Evolutionary conservation across 1,140 invertebrate species (phyloP), one percentile per base, ranked within the genome.

Genomic region (Steinernema khuongi): DNA sequence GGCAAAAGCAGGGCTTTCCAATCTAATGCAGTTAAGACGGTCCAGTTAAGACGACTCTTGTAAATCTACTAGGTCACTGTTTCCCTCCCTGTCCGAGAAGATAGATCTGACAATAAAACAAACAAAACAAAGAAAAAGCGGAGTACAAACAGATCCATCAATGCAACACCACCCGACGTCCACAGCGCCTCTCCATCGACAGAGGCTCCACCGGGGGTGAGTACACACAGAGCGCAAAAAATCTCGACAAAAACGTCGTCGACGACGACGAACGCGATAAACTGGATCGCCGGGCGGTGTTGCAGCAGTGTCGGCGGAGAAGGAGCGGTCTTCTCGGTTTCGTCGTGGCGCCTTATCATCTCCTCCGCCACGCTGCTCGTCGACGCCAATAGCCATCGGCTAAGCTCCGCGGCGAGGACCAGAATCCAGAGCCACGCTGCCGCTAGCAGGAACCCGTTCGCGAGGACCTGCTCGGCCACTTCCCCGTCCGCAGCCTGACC

Each of bases 331-430:
- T 2, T 7, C 19, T 60, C 50, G 50, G 50, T 60, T 60, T 60
- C 50, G 14, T 60, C 50, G 50, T 22, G 50, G 50, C 50, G 50
- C 50, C 36, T 60, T 60, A 60, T 60, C 50, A 60, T 26, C 50
- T 11, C 50, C 50, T 22, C 2, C 50, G 11, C 50, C 50, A 11
- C 50, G 11, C 50, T 26, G 4, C 22, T 26, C 11, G 50, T 22
- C 7, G 19, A 60, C 36, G 7, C 7, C 36, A 60, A 60, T 60
- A 60, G 50, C 50, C 50, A 60, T 60, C 50, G 50, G 50, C 50
- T 60, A 60, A 60, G 36, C 36, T 7, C n/a, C 36, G 36, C 7
- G n/a, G 36, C 36, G 36, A 41, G 7, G 36, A 41, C 36, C 36
- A 41, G 36, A 41, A 41, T 41, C 36, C 36, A 41, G 36, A 7